Percentiles rank a stretch among this genome's conserved stretches.
Evolutionary conservation across 2,888 invertebrate genomes (phyloP).

Genomic region (Rhyacophila evoluta): DNA sequence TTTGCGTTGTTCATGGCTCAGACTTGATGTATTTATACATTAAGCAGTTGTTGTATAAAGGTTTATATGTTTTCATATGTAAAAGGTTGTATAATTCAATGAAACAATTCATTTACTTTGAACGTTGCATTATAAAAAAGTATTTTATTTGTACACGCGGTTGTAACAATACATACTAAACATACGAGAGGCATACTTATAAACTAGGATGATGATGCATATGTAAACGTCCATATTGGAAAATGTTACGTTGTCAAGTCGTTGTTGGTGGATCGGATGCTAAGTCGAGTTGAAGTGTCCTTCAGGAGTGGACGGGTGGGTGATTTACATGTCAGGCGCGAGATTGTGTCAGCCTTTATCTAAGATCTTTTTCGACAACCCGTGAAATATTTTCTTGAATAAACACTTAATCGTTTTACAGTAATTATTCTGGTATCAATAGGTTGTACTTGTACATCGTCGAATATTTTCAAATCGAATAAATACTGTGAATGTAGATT

Average conservation of each 20-base stretch:
- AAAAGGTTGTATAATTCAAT: too few species aligned
- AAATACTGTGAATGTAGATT: background rate
- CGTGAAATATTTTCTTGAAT: background rate
- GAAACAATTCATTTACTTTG: too few species aligned
- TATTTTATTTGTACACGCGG: constrained; percentile 53
- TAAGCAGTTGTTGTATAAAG: too few species aligned
- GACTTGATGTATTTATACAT: too few species aligned
- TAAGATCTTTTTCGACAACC: background rate
- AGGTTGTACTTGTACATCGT: background rate
- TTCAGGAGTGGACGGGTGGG: background rate
- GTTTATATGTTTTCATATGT: too few species aligned
- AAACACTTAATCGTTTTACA: background rate
- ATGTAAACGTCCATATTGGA: background rate
- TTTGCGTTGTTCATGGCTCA: too few species aligned
- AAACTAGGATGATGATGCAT: constrained; percentile 1
- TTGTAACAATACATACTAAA: constrained; percentile 50
- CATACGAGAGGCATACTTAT: constrained; percentile 35
- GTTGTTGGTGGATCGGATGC: background rate
- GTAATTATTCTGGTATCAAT: background rate
- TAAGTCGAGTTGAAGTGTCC: constrained; percentile 9
- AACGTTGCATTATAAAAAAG: constrained; percentile 34
- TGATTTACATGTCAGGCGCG: background rate
- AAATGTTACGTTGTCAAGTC: background rate
- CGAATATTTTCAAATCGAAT: background rate
- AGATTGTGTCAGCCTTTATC: background rate